Conservation (phyloP, 1,140 invertebrate species). For the Drosophila truncata region DNA sequence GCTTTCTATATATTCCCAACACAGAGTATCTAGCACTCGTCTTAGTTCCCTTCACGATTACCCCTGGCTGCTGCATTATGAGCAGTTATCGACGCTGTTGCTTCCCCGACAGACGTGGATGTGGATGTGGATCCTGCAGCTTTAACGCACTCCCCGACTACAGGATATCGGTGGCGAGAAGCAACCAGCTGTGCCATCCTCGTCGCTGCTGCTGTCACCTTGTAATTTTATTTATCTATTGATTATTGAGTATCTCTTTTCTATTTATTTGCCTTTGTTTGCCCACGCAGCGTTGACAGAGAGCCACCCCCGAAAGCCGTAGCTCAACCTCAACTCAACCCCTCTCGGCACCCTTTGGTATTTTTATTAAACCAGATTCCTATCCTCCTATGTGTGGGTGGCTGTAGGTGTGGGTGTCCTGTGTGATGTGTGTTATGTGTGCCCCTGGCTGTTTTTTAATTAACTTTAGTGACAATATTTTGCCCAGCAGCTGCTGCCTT, state of each 20-base stretch:
- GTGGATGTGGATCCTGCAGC: constrained; percentile 61
- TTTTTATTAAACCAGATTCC: constrained; percentile 78
- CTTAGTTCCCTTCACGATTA: not conserved
- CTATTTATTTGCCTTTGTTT: constrained; percentile 84
- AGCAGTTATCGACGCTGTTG: constrained; percentile 66
- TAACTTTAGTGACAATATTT: constrained; percentile 84
- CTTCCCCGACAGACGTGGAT: constrained; percentile 14
- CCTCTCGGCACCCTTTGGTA: constrained; percentile 43
- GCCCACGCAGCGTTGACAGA: constrained; percentile 75
- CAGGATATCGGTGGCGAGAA: constrained; percentile 14
- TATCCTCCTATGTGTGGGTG: constrained; percentile 32
- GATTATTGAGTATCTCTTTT: constrained; percentile 84
- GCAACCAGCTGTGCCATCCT: constrained; percentile 63
- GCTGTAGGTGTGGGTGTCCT: constrained; percentile 13
- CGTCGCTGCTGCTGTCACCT: constrained; percentile 63
- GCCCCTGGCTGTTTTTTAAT: constrained; percentile 82
- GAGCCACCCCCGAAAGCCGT: constrained; percentile 30
- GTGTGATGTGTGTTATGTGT: constrained; percentile 21
- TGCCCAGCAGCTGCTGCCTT: constrained; percentile 49
- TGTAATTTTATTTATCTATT: constrained; percentile 84
- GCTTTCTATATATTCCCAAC: too few species aligned
- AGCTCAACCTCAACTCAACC: constrained; percentile 1
- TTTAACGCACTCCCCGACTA: constrained; percentile 35
- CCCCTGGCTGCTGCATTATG: constrained; percentile 69
- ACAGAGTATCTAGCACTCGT: not conserved